A percentile compares a stretch with the other conserved stretches of the same genome.
Conservation (phyloP, 2,113 vertebrate genomes). For the Paratilapia polleni region DNA sequence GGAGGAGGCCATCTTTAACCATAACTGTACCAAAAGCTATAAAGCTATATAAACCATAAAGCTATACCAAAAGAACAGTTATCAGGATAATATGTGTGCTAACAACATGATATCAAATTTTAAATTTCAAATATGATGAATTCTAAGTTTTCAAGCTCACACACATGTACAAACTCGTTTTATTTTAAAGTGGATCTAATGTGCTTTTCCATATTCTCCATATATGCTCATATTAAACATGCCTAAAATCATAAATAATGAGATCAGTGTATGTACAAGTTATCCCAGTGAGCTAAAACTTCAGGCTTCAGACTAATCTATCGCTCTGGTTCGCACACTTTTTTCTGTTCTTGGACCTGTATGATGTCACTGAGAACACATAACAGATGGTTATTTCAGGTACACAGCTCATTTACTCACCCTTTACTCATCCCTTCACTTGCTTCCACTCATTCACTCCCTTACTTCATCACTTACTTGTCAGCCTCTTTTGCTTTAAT, state of each 20-base stretch:
- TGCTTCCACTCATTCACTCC: neutral
- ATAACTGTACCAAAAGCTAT: too few relatives aligned
- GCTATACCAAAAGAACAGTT: neutral
- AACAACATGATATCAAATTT: neutral
- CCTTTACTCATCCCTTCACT: neutral
- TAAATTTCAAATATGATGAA: neutral
- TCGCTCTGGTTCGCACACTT: rapidly evolving
- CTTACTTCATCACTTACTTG: neutral
- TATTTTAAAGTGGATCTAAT: too few relatives aligned
- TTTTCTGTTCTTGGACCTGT: neutral
- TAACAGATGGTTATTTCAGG: neutral
- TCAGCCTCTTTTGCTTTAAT: neutral
- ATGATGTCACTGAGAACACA: neutral
- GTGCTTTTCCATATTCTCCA: too few relatives aligned
- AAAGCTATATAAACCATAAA: too few relatives aligned
- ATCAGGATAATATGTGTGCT: neutral
- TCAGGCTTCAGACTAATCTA: neutral
- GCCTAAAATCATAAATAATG: neutral
- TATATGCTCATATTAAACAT: neutral
- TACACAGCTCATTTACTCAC: rapidly evolving
- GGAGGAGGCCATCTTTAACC: too few relatives aligned
- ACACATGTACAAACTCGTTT: too few relatives aligned
- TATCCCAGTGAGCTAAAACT: neutral
- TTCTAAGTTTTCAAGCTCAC: neutral
- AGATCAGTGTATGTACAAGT: too few relatives aligned